Percentiles rank a stretch among this genome's conserved stretches.
Conservation (phyloP, 2,797 vertebrate genomes). For the Fundulus diaphanus region DNA sequence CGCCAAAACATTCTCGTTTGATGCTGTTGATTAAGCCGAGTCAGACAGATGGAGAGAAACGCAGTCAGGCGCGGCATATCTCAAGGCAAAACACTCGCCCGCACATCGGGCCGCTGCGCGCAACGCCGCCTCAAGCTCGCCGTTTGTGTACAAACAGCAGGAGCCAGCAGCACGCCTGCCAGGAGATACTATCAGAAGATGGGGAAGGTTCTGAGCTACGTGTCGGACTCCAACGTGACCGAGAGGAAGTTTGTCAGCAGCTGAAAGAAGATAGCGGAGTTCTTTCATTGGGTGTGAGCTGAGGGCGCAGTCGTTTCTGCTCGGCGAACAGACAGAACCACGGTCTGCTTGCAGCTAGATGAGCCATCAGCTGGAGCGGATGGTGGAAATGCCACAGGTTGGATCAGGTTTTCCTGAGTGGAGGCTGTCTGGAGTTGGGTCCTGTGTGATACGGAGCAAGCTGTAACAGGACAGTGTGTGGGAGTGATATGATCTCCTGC, state of each 20-base stretch:
- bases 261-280: background rate
- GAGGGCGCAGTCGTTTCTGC: background rate
- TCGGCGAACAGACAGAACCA: background rate
- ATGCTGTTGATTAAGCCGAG: slow-evolving; percentile 25
- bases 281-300: background rate
- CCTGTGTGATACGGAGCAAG: slow-evolving; percentile 4
- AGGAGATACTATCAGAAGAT: slow-evolving; percentile 55
- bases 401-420: background rate
- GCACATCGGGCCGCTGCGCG: background rate
- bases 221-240: background rate
- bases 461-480: slow-evolving; percentile 25
- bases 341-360: background rate
- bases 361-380: background rate
- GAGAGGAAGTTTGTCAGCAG: slow-evolving; percentile 16
- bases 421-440: background rate
- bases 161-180: slow-evolving; percentile 32
- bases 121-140: background rate
- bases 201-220: background rate
- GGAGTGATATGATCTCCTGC: slow-evolving; percentile 34
- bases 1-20: slow-evolving; percentile 38
- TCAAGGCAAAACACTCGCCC: slow-evolving; percentile 1
- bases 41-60: slow-evolving; percentile 14
- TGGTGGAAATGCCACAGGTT: background rate
- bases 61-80: background rate
- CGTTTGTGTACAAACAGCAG: slow-evolving; percentile 26